These are phyloP conservation scores for Ranitomeya imitator DNA, from an alignment of 2,113 vertebrate species.

Conservation along the genomic window DNA sequence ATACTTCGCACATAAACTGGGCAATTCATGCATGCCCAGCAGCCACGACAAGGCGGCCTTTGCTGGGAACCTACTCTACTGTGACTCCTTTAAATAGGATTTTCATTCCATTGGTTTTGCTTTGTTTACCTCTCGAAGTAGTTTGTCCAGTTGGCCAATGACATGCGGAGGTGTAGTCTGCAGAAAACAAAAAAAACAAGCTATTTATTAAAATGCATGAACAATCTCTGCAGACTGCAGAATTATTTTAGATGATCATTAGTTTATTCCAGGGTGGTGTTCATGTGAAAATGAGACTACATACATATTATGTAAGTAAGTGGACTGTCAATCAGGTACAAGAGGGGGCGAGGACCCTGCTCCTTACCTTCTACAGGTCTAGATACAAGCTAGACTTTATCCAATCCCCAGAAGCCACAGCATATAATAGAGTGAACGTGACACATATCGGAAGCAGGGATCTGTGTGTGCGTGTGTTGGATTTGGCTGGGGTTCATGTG, in stretches of 20 bases:
- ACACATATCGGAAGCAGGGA: neutral
- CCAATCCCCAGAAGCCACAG: neutral
- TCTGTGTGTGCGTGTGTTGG: neutral
- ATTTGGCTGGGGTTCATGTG: neutral
- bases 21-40: no score
- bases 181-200: neutral
- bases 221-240: neutral
- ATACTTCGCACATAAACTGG: no score
- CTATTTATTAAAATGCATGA: neutral
- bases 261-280: no score
- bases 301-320: no score
- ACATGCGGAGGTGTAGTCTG: conserved; percentile 96
- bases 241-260: no score
- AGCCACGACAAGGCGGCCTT: no score
- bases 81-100: neutral
- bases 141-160: conserved; percentile 95
- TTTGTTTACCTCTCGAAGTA: conserved; percentile 88
- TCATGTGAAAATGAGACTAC: no score
- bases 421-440: neutral
- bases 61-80: no score
- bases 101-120: neutral
- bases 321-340: no score
- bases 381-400: neutral
- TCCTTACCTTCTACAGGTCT: no score
- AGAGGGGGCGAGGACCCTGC: no score